Evolutionary conservation across 2,888 invertebrate genomes (phyloP), one percentile per base, ranked within the genome.

Genomic region (Furcula furcula): DNA sequence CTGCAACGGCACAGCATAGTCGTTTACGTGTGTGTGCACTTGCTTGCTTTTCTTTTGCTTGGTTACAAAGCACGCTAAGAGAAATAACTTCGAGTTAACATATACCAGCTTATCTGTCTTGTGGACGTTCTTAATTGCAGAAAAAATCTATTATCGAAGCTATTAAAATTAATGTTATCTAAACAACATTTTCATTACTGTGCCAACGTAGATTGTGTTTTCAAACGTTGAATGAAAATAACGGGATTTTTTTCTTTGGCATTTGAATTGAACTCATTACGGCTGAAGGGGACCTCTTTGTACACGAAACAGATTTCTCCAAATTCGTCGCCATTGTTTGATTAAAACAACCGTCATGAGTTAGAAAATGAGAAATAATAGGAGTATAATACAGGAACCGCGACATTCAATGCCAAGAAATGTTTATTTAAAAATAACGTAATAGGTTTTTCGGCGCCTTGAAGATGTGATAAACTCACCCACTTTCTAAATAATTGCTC

Each of bases 241-340:
- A 46, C 32, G 22, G 39, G 29, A 55, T 53, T 26, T 29, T 37
- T 34, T 39, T 45, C 36, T 3, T 42, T 54, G 39, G 34, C 40
- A 37, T 40, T 48, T 52, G 57, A 64, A 66, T 62, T 60, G 53
- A 64, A 60, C 61, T 68, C 63, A 66, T 71, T 69, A 60, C 41
- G 43, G 30, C 44, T 55, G 39, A 34, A 53, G 53, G 40, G 36
- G 37, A 32, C 40, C 37, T 36, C 38, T 39, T 39, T 44, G 43
- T 39, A 57, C 52, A 42, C 45, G 53, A 57, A 49, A 56, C 57
- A 53, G 47, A 57, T 52, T 46, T 36, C 12, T 26, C 26, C 11
- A 46, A 57, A 51, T 46, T 36, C 12, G 23, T 23, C 11, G 11
- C 50, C 40, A 61, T 64, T 68, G 56, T 65, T 63, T 59, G 46